Evolutionary conservation across 1,140 invertebrate genomes (phyloP).

Genomic region (Galendromus occidentalis): DNA sequence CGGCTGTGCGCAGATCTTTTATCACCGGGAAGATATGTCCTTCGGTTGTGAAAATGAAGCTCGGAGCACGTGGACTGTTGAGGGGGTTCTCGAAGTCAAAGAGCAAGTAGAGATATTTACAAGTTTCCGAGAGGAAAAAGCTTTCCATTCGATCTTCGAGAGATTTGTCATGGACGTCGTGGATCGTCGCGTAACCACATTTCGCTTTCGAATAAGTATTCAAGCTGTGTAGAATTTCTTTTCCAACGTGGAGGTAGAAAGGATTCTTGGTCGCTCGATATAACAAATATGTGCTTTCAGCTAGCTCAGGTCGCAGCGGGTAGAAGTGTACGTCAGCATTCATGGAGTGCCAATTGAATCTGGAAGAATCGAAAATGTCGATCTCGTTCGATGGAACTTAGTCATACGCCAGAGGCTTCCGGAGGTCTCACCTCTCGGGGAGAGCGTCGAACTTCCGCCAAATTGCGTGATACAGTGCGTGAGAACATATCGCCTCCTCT

Average conservation of each 20-base stretch:
- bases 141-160: constrained; percentile 98
- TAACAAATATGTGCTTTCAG: constrained; percentile 46
- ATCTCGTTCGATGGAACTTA: neutral
- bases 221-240: constrained; percentile 40
- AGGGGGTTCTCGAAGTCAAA: constrained; percentile 45
- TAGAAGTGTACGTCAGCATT: constrained; percentile 44
- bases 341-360: constrained; percentile 42
- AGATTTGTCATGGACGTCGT: constrained; percentile 67
- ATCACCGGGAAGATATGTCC: constrained; percentile 43
- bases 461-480: constrained; percentile 43
- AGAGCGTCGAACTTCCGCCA: constrained; percentile 43
- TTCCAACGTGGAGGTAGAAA: constrained; percentile 47
- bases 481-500: constrained; percentile 48
- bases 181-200: constrained; percentile 48
- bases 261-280: constrained; percentile 49
- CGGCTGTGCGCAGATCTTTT: constrained; percentile 26
- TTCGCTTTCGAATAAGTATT: constrained; percentile 37
- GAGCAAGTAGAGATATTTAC: constrained; percentile 82
- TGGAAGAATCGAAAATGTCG: neutral
- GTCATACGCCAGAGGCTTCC: neutral
- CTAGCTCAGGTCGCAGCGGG: constrained; percentile 43
- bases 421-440: constrained; percentile 33
- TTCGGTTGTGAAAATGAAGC: constrained; percentile 44
- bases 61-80: constrained; percentile 29
- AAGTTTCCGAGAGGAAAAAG: constrained; percentile 94